Conservation (phyloP, 2,113 vertebrate genomes). For the Anhinga anhinga region DNA sequence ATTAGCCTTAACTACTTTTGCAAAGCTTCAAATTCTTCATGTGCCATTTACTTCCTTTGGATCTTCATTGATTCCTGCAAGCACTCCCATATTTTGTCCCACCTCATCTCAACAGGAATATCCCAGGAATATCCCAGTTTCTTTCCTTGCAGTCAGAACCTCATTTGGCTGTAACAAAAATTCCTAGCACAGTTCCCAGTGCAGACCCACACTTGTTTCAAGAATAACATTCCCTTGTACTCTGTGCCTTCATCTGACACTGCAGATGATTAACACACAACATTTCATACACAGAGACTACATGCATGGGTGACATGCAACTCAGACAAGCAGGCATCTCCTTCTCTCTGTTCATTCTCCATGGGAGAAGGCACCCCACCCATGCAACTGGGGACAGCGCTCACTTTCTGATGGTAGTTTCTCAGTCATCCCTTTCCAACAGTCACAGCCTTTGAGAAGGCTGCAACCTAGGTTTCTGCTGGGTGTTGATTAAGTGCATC, state of each 20-base stretch:
- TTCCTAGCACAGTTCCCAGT: background rate
- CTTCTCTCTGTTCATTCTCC: background rate
- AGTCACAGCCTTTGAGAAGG: background rate
- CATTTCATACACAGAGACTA: background rate
- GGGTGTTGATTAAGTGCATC: background rate
- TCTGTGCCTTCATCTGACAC: background rate
- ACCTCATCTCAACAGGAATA: background rate
- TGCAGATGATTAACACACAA: background rate
- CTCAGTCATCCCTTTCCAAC: background rate
- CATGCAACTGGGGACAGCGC: background rate
- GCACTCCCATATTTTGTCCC: background rate
- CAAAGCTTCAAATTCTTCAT: background rate
- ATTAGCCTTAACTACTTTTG: background rate
- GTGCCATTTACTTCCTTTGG: background rate
- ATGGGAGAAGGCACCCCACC: background rate
- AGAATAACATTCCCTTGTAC: background rate
- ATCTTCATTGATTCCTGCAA: background rate
- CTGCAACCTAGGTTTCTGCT: background rate
- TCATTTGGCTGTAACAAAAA: background rate
- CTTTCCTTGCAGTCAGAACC: background rate
- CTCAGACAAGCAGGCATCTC: background rate
- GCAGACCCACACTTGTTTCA: background rate
- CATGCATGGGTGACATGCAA: background rate
- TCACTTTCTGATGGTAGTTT: background rate
- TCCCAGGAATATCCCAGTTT: background rate